Base-by-base conservation (phyloP, 2,113 vertebrate genomes). In the Vombatus ursinus region DNA sequence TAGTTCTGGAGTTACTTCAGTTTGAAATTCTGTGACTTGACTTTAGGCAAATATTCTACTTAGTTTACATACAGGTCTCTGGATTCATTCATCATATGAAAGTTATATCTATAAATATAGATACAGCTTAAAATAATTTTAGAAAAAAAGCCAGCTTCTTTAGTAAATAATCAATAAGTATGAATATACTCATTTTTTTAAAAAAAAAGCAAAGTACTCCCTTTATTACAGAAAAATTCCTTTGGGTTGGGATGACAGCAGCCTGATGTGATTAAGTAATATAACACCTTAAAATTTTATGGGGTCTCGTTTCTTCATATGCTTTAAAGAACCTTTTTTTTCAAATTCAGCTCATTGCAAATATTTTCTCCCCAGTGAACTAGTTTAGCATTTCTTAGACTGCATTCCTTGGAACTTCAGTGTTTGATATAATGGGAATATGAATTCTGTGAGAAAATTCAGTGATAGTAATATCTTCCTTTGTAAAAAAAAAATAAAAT, bases 11-110 rank as follows among this genome's bases (percentile, higher is more conserved):
- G 52, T 12, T 91, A 49, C 9, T 52, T 44, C 22, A 3, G 77
- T 50, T 95, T 96, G 93, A 22, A 26, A 90, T 90, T 95, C 50
- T 95, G 84, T n/a, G 52, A 50, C 89, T 51, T 95, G 96, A 95
- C 90, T 97, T 97, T 97, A 94, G 91, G 51, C 68, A 92, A 48
- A 1, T 19, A 91, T 12, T 53, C 28, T 19, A 28, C 48, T 92
- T 3, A 94, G 94, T 96, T 96, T 94, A 84, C 50, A 93, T 93
- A 48, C 14, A 47, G 84, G 50, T 54, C 90, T 92, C 50, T 91
- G 48, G 12, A 92, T 90, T 49, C 53, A 77, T 94, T 95, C 92
- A 92, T 95, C 90, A 31, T 22, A 93, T 48, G 49, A 48, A 22
- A 84, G 93, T 92, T 52, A 31, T 23, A 91, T 6, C 51, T 49